Conservation (phyloP, 2,888 invertebrate genomes). For the Amblyteles armatorius region DNA sequence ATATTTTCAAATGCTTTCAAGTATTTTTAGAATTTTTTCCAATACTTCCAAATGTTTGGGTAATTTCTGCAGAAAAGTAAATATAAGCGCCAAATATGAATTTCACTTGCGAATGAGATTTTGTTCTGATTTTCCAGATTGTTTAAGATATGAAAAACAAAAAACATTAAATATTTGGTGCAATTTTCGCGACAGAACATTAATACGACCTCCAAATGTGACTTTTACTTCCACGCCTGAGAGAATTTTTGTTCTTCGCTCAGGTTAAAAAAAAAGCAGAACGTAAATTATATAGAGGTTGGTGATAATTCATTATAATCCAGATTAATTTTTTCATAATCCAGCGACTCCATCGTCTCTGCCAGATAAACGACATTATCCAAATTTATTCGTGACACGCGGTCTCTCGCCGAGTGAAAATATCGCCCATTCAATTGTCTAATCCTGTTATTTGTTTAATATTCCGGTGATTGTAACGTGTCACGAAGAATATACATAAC, state of each 20-base stretch:
- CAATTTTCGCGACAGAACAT: not conserved
- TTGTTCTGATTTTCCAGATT: not conserved
- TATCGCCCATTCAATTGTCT: slow-evolving; percentile 33
- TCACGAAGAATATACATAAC: slow-evolving; percentile 10
- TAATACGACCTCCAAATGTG: not conserved
- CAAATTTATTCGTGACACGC: slow-evolving; percentile 27
- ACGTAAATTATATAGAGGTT: not conserved
- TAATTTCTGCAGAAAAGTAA: not conserved
- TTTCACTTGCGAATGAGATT: not conserved
- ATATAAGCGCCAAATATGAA: not conserved
- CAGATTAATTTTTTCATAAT: slow-evolving; percentile 4
- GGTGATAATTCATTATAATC: slow-evolving; percentile 19
- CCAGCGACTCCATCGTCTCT: slow-evolving; percentile 4
- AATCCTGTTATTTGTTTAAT: slow-evolving; percentile 40
- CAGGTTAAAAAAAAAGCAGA: not conserved
- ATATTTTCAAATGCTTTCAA: too few species aligned
- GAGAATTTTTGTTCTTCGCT: not conserved
- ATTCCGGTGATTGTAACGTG: slow-evolving; percentile 10
- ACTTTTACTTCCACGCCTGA: not conserved
- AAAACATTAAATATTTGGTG: not conserved
- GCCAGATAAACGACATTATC: slow-evolving; percentile 18
- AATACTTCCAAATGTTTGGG: not conserved
- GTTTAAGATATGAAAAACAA: not conserved
- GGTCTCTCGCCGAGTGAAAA: slow-evolving; percentile 24
- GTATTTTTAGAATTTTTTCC: too few species aligned